A percentile compares a stretch with the other conserved stretches of the same genome.
Conservation (phyloP, 2,888 invertebrate species). For the Aelia acuminata region DNA sequence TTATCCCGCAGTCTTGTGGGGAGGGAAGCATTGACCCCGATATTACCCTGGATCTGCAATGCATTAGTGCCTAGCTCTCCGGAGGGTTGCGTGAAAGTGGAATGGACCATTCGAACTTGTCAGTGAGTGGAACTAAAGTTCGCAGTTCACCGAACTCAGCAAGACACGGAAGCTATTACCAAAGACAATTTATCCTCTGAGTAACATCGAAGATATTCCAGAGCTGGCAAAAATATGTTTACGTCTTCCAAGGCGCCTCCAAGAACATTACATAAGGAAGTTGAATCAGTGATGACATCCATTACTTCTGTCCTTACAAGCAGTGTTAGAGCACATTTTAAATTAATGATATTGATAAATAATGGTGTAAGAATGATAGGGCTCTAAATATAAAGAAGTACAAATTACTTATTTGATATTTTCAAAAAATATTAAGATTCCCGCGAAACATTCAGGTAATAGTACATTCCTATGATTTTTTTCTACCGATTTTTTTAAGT, state of each 20-base stretch:
- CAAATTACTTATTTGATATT: no score
- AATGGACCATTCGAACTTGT: slow-evolving; percentile 16
- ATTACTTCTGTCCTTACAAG: no score
- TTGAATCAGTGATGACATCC: no score
- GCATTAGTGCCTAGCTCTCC: neutral
- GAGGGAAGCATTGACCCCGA: neutral
- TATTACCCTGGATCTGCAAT: neutral
- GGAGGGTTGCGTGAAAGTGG: neutral
- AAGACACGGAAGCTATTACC: neutral
- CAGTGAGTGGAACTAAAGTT: neutral
- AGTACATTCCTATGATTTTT: no score
- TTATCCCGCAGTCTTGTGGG: neutral
- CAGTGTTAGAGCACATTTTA: no score
- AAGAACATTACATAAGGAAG: neutral
- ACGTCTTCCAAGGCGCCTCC: neutral
- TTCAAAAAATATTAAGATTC: no score
- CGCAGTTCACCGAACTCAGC: neutral
- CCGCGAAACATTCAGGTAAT: no score
- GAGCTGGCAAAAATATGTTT: neutral
- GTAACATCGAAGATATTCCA: neutral
- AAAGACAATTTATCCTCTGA: neutral
- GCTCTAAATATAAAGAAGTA: no score
- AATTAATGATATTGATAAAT: no score
- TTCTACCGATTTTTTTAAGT: no score
- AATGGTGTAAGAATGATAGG: no score